Percentiles rank a stretch among this genome's conserved stretches.
These are phyloP conservation scores for Ennomos quercinarius DNA, from an alignment of 2,888 invertebrate genomes.

Conservation along the genomic window DNA sequence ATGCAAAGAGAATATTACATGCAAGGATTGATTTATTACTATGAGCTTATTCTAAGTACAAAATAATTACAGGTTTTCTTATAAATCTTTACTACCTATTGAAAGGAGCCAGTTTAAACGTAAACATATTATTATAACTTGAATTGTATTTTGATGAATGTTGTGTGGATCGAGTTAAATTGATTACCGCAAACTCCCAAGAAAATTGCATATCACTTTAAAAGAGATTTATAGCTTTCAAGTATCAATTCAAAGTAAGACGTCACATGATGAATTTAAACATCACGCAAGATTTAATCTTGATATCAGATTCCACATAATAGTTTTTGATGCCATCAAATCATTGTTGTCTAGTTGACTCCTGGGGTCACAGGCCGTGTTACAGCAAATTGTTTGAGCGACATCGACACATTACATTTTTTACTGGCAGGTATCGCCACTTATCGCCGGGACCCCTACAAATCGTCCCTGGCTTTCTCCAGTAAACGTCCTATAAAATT, in stretches of 20 bases:
- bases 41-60: conserved; percentile 48
- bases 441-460: conserved; percentile 68
- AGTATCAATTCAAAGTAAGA: neutral
- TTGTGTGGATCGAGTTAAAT: conserved; percentile 17
- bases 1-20: conserved; percentile 29
- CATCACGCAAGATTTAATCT: no score
- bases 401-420: conserved; percentile 62
- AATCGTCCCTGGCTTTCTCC: conserved; percentile 69
- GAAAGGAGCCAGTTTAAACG: conserved; percentile 32
- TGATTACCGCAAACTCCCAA: conserved; percentile 1
- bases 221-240: conserved; percentile 1
- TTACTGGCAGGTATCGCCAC: conserved; percentile 55
- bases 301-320: no score
- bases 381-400: conserved; percentile 48
- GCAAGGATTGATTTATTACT: conserved; percentile 49
- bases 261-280: no score
- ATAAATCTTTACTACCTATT: conserved; percentile 7
- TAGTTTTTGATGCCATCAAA: no score
- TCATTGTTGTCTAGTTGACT: conserved; percentile 9
- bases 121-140: conserved; percentile 20
- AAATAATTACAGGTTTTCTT: conserved; percentile 52
- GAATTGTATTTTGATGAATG: conserved; percentile 45
- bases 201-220: neutral
- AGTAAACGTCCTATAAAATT: conserved; percentile 78
- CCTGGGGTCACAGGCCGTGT: conserved; percentile 36